Evolutionary conservation across 2,797 vertebrate species (phyloP).

Genomic region (Falco rusticolus): DNA sequence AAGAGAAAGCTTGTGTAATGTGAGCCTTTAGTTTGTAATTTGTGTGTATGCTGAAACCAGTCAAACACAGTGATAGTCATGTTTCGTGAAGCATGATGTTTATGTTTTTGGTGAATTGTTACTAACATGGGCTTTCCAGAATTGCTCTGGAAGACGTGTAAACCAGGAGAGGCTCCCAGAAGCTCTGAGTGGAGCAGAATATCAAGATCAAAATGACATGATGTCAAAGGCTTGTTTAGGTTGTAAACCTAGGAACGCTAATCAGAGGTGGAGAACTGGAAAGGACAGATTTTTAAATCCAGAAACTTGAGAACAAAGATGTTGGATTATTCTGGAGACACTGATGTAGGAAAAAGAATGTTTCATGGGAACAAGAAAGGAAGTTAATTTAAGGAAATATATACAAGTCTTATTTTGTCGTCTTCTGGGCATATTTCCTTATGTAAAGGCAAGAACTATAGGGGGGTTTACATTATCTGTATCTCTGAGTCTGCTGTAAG

Average conservation of each 20-base stretch:
- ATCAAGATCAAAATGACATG: background rate
- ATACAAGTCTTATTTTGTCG: background rate
- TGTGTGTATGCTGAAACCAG: background rate
- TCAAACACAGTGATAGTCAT: background rate
- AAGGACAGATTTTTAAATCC: background rate
- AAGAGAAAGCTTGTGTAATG: background rate
- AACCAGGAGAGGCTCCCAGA: background rate
- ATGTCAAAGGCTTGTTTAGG: background rate
- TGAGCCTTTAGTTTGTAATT: background rate
- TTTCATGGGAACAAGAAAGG: background rate
- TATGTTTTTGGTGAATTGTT: background rate
- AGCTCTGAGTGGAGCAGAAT: background rate
- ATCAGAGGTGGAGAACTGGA: background rate
- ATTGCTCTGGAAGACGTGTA: background rate
- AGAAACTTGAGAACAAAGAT: background rate
- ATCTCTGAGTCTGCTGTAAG: background rate
- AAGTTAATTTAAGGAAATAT: background rate
- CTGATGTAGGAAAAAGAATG: background rate
- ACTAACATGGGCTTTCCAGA: background rate
- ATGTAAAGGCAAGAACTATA: background rate
- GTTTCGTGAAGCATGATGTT: background rate
- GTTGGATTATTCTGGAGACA: background rate
- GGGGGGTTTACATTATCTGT: background rate
- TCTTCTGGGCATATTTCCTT: background rate
- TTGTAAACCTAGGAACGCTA: background rate